Percentiles rank a stretch among this genome's conserved stretches.
Evolutionary conservation across 1,140 invertebrate genomes (phyloP).

Genomic region (Cardiocondyla obscurior): DNA sequence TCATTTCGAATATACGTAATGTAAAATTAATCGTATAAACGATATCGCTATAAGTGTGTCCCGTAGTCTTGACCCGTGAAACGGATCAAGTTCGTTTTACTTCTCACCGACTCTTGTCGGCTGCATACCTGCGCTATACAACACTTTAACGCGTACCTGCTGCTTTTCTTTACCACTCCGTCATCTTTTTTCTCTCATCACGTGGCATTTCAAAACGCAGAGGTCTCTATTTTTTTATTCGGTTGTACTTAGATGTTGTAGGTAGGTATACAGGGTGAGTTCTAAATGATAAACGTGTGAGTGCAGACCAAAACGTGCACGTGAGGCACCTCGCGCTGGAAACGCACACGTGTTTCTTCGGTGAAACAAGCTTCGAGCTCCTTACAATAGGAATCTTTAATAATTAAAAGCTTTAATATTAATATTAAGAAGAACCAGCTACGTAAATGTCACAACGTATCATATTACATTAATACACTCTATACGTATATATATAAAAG

Average conservation of each 20-base stretch:
- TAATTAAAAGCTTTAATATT: neutral
- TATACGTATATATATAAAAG: too few species aligned
- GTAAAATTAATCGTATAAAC: neutral
- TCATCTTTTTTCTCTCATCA: conserved; percentile 57
- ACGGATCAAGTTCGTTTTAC: conserved; percentile 18
- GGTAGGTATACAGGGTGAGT: conserved; percentile 58
- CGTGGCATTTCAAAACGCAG: conserved; percentile 48
- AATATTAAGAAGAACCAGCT: neutral
- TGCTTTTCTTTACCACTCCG: conserved; percentile 63
- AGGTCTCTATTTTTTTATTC: conserved; percentile 74
- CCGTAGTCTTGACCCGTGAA: neutral
- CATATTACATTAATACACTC: neutral
- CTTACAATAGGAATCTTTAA: neutral
- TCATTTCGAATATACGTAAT: conserved; percentile 4
- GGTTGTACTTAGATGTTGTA: conserved; percentile 67
- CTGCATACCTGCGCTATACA: neutral
- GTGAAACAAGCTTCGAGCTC: conserved; percentile 14
- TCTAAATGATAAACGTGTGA: conserved; percentile 3
- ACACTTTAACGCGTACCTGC: conserved; percentile 61
- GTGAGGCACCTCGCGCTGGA: neutral
- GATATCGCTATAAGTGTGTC: conserved; percentile 12
- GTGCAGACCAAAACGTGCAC: conserved; percentile 25
- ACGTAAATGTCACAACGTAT: neutral
- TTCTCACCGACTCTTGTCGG: conserved; percentile 60
- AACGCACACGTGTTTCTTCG: neutral